Evolutionary conservation across 2,113 vertebrate genomes (phyloP).

Genomic region (Steatornis caripensis): DNA sequence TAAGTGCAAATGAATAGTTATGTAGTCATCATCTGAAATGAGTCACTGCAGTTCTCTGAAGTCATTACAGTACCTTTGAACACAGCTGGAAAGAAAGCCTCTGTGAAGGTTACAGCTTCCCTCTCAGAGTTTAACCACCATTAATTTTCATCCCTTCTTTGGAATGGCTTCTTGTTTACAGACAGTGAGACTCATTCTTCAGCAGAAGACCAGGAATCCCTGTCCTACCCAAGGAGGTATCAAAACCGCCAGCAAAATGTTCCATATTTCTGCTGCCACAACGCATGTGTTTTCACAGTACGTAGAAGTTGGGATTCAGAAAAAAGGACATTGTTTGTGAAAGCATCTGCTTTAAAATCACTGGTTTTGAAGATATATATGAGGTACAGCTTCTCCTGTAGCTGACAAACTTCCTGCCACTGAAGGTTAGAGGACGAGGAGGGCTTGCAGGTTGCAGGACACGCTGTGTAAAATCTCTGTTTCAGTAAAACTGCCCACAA

Average conservation of each 20-base stretch:
- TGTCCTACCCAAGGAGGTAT: neutral
- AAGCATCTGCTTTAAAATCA: neutral
- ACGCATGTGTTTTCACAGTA: neutral
- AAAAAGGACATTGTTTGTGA: neutral
- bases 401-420: neutral
- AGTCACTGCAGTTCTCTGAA: constrained; percentile 66
- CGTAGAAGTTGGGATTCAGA: neutral
- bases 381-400: neutral
- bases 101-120: constrained; percentile 63
- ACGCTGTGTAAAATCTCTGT: neutral
- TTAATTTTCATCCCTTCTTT: constrained; percentile 20
- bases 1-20: constrained; percentile 76
- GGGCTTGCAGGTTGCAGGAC: neutral
- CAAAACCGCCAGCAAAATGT: neutral
- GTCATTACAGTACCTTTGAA: constrained; percentile 68
- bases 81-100: constrained; percentile 64
- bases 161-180: neutral
- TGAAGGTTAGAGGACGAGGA: neutral
- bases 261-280: neutral
- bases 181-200: neutral
- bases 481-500: neutral
- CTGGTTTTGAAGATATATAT: neutral
- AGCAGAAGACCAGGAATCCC: rapidly evolving
- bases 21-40: constrained; percentile 74
- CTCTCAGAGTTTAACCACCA: constrained; percentile 37